Percentiles rank a stretch among this genome's conserved stretches.
Evolutionary conservation across 1,140 invertebrate genomes (phyloP).

Genomic region (Drosophila ohnishii): DNA sequence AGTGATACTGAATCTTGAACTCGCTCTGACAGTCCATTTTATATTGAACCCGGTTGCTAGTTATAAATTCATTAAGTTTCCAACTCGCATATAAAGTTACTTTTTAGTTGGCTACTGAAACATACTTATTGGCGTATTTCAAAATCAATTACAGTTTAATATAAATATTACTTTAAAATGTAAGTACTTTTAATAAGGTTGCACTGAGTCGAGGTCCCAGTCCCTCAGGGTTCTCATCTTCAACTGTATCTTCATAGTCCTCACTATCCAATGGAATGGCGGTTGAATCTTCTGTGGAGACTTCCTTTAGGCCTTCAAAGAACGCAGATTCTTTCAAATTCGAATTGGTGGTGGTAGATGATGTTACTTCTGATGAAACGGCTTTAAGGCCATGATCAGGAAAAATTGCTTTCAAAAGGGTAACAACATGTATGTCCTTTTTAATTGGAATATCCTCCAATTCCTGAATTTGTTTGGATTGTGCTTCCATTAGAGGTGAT

Average conservation of each 20-base stretch:
- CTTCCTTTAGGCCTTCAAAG: not conserved
- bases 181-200: constrained; percentile 2
- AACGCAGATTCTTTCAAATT: not conserved
- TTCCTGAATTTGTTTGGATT: not conserved
- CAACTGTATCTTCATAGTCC: not conserved
- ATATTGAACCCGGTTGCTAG: constrained; percentile 14
- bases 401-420: not conserved
- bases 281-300: too few species aligned
- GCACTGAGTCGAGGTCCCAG: not conserved
- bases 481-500: not conserved
- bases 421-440: not conserved
- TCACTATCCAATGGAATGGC: not conserved
- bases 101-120: not conserved
- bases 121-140: constrained; percentile 9
- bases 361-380: not conserved
- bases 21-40: constrained; percentile 3
- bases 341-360: not conserved
- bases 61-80: constrained; percentile 21
- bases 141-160: not conserved
- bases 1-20: constrained; percentile 15
- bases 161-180: constrained; percentile 7
- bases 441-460: not conserved
- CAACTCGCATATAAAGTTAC: not conserved
- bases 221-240: not conserved
- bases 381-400: not conserved